Percentiles rank a stretch among this genome's conserved stretches.
Evolutionary conservation across 1,140 invertebrate species (phyloP).

Genomic region (Phenacoccus solenopsis): DNA sequence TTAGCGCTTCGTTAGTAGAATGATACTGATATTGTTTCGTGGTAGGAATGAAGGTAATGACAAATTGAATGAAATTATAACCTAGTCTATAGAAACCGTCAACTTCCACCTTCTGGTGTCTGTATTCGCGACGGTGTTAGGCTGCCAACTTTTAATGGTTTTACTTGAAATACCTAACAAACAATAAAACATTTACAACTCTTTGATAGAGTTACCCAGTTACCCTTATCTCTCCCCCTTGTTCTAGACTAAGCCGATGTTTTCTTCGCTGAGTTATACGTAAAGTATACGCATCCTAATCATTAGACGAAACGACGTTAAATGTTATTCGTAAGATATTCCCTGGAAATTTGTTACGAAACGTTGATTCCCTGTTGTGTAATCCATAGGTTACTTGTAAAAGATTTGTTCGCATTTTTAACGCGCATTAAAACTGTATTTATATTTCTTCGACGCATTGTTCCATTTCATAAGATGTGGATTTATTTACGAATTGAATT

Average conservation of each 20-base stretch:
- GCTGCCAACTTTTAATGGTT: not conserved
- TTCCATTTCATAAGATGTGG: too few relatives aligned
- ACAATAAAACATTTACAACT: not conserved
- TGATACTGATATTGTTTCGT: too few relatives aligned
- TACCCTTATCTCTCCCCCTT: too few relatives aligned
- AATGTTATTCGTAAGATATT: not conserved
- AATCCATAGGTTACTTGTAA: conserved; percentile 3
- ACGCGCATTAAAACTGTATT: not conserved
- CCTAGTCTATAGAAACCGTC: too few relatives aligned
- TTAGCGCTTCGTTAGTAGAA: too few relatives aligned
- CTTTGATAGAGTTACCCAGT: conserved; percentile 2
- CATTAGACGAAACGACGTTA: not conserved
- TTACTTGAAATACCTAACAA: not conserved
- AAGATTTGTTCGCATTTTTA: not conserved
- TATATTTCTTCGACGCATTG: not conserved
- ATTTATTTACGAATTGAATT: too few relatives aligned
- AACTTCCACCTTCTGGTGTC: too few relatives aligned
- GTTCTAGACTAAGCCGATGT: too few relatives aligned
- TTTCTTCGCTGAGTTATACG: not conserved
- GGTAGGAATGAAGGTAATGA: too few relatives aligned
- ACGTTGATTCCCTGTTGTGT: not conserved
- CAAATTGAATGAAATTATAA: too few relatives aligned
- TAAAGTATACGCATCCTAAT: not conserved
- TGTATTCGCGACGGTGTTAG: not conserved
- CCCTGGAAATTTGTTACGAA: not conserved